A percentile compares a stretch with the other conserved stretches of the same genome.
Conservation (phyloP, 2,888 invertebrate genomes). For the Trissoscelio sp. region DNA sequence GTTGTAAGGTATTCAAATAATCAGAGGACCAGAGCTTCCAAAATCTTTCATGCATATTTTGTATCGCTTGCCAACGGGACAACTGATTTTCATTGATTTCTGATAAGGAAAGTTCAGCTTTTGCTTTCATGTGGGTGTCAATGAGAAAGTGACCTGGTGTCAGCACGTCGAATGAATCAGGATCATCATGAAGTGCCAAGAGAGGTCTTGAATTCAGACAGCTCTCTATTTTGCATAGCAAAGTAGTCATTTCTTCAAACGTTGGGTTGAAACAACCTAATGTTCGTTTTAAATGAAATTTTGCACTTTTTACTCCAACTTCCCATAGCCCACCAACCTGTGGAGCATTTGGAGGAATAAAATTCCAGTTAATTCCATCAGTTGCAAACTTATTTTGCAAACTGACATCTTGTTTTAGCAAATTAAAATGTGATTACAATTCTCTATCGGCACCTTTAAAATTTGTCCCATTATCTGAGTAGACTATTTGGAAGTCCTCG, state of each 20-base stretch:
- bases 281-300: not conserved
- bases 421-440: not conserved
- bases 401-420: not conserved
- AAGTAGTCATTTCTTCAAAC: not conserved
- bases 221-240: not conserved
- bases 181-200: not conserved
- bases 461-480: not conserved
- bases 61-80: not conserved
- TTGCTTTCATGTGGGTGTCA: not conserved
- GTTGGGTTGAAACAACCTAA: not conserved
- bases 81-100: not conserved
- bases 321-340: not conserved
- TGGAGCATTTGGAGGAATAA: not conserved
- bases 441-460: not conserved
- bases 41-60: not conserved
- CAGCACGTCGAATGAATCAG: not conserved
- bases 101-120: not conserved
- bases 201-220: not conserved
- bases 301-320: not conserved
- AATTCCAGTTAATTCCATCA: not conserved
- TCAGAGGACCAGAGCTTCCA: slow-evolving; percentile 1
- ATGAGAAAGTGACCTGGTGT: slow-evolving; percentile 4
- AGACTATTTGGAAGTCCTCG: not conserved
- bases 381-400: not conserved
- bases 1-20: not conserved